Evolutionary conservation across 2,797 vertebrate species (phyloP), one percentile per base, ranked within the genome.

Genomic region (Fratercula arctica): DNA sequence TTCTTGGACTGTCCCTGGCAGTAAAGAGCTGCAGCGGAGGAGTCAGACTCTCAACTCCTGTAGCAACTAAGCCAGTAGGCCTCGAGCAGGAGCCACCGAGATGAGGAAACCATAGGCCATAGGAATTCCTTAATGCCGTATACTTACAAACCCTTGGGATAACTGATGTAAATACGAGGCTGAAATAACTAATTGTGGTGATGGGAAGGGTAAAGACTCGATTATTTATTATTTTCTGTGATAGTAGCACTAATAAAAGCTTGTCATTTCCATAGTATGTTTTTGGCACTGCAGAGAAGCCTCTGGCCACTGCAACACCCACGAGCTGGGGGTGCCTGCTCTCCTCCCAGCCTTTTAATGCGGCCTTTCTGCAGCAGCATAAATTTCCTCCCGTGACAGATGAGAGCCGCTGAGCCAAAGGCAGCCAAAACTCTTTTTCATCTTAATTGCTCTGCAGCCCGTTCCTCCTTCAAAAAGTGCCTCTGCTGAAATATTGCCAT

Each of bases 401-500:
- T 37, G 46, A 74, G 96, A 89, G 79, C 93, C 4, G 28, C 83
- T 10, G 33, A 85, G 79, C 78, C 81, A 68, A 53, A 83, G 28
- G 90, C 84, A 85, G 94, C 89, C 67, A 11, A 54, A 80, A 78
- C 21, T 45, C 79, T 84, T 73, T 86, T 76, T 96, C 91, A 88
- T 84, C 74, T 92, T 87, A 54, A 90, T 80, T 92, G 91, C 82
- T 86, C 72, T 57, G 53, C 28, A 13, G 87, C 80, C 75, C 13
- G 9, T 61, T 81, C 82, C 78, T 83, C 90, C 85, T 93, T 81
- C n/a, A 61, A 54, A 87, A 85, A 56, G 33, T 41, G 69, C 86
- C 53, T 69, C 29, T 63, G 78, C 90, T 93, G 94, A 95, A 92
- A 83, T 81, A 89, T 72, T 84, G 92, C 85, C 37, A 86, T 25